phyloP scores from a whole-genome alignment of 2,888 invertebrate genomes.

The Leucophora obtusa region DNA sequence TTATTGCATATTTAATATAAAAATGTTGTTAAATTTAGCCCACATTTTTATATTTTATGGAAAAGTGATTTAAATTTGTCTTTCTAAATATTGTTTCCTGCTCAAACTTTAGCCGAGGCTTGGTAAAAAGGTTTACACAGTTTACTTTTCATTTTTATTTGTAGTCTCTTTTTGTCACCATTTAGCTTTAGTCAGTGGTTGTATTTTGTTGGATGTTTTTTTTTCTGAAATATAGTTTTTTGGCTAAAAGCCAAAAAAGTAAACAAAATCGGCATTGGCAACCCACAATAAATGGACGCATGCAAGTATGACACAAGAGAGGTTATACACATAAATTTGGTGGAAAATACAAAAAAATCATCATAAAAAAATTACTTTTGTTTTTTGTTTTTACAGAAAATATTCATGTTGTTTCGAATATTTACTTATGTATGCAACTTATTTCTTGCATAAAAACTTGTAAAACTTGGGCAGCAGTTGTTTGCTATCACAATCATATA shows the following conservation, averaged over 20 bases:
- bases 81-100: background rate
- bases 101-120: background rate
- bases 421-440: background rate
- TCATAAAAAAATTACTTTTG: background rate
- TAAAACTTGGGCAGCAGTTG: conserved; percentile 1
- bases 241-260: conserved; percentile 57
- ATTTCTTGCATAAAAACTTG: background rate
- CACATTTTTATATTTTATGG: too few relatives aligned
- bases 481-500: background rate
- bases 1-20: too few relatives aligned
- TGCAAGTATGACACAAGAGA: conserved; percentile 43
- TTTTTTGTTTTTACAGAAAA: conserved; percentile 1
- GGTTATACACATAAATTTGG: conserved; percentile 43
- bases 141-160: conserved; percentile 7
- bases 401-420: background rate
- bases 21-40: too few relatives aligned
- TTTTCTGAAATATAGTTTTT: conserved; percentile 14
- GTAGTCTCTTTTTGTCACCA: background rate
- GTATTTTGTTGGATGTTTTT: conserved; percentile 11
- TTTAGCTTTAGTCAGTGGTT: conserved; percentile 36
- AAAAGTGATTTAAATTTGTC: background rate
- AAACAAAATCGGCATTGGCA: conserved; percentile 59
- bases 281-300: conserved; percentile 41
- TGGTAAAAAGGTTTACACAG: background rate
- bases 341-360: conserved; percentile 5